Evolutionary conservation across 2,888 invertebrate species (phyloP).

Genomic region (Oscheius sp.): DNA sequence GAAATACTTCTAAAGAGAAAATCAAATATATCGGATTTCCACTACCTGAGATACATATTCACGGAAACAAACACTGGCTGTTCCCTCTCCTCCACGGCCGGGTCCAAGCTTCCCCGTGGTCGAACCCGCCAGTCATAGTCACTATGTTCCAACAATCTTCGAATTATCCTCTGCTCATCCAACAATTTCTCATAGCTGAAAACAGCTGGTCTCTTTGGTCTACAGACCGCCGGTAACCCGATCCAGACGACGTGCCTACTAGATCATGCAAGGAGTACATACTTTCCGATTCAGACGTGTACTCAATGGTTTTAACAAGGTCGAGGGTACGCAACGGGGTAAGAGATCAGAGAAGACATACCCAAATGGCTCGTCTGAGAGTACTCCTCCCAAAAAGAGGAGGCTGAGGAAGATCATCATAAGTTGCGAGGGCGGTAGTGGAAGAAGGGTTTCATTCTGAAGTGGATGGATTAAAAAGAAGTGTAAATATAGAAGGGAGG

Average conservation of each 20-base stretch:
- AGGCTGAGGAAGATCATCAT: not conserved
- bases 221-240: conserved; percentile 2
- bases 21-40: not conserved
- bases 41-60: conserved; percentile 63
- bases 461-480: not conserved
- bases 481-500: conserved; percentile 4
- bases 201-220: not conserved
- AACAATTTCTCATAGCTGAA: conserved; percentile 58
- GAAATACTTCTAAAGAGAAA: conserved; percentile 58
- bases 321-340: no score
- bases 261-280: conserved; percentile 15
- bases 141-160: conserved; percentile 44
- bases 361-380: conserved; percentile 15
- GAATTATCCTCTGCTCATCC: conserved; percentile 64
- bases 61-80: conserved; percentile 57
- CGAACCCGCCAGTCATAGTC: conserved; percentile 71
- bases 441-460: conserved; percentile 4
- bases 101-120: conserved; percentile 55
- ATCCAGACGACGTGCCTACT: not conserved
- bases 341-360: not conserved
- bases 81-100: conserved; percentile 35
- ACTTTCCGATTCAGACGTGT: conserved; percentile 9
- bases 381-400: not conserved
- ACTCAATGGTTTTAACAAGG: not conserved
- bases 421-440: not conserved